Base-by-base conservation (phyloP, 2,113 vertebrate species). In the Gambusia affinis region DNA sequence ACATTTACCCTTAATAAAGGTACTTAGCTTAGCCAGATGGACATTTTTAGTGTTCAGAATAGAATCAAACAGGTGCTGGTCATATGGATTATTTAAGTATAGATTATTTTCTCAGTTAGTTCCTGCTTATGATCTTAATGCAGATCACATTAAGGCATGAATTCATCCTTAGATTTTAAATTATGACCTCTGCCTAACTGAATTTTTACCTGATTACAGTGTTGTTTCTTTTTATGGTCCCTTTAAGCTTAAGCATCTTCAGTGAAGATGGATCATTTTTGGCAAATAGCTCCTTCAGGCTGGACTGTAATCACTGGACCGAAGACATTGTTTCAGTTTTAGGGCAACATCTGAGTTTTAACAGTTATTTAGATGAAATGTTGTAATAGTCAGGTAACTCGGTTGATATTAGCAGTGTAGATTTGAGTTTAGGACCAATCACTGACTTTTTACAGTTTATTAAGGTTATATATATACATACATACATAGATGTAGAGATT, bases 401-500 rank as follows among this genome's bases (percentile, higher is more conserved):
- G 72, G 76, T 86, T 87, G 62, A 73, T 73, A 47, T 87, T 88
- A 78, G 54, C 76, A 60, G 60, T 83, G 84, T 89, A 86, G 87
- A 76, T 73, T 67, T 42, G 75, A 80, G 72, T 79, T 73, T 79
- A 29, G 76, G 73, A 72, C 78, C 81, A 66, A 64, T 80, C 54
- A 47, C 70, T 75, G 73, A 80, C 78, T 82, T 73, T 86, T 76
- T 73, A 60, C 83, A 87, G 83, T 85, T 89, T 72, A 89, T 79
- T 85, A 90, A 87, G 82, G 33, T 33, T 1, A 8, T 35, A 35
- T 10, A 35, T 10, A 35, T 10, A 35, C 1, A 35, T 35, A 35
- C 92, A 91, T 90, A 92, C 89, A 92, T 91, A 89, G 85, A 70
- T 64, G 63, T 92, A 90, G 89, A 81, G 67, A 75, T 73, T 88